A percentile compares a stretch with the other conserved stretches of the same genome.
These are phyloP conservation scores for Leptinotarsa defecta DNA, from an alignment of 1,140 invertebrate genomes.

Conservation along the genomic window DNA sequence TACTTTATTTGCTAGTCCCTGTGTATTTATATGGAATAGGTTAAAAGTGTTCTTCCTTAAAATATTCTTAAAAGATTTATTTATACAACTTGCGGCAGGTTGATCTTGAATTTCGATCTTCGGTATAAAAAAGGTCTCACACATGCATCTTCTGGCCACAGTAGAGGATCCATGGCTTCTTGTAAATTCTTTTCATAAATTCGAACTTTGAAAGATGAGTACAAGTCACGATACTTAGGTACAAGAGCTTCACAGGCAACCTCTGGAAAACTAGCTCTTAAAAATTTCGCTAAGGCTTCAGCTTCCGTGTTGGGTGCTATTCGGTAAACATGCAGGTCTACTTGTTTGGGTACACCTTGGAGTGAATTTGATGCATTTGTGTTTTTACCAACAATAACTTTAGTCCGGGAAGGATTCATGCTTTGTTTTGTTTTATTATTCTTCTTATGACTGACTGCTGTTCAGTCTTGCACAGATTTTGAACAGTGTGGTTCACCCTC, in stretches of 20 bases:
- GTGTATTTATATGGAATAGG: slow-evolving; percentile 20
- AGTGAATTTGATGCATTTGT: slow-evolving; percentile 9
- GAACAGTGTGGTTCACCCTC: slow-evolving; percentile 14
- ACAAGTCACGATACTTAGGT: background rate
- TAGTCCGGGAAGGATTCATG: background rate
- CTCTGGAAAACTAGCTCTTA: background rate
- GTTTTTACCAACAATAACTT: slow-evolving; percentile 1
- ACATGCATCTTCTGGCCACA: slow-evolving; percentile 11
- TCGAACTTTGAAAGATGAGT: background rate
- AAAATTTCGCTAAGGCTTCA: background rate
- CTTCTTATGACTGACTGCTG: background rate
- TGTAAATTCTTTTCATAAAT: background rate
- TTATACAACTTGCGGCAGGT: background rate
- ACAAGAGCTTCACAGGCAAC: background rate
- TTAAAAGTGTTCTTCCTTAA: slow-evolving; percentile 13
- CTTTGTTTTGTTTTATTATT: slow-evolving; percentile 12
- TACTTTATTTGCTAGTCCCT: slow-evolving; percentile 12
- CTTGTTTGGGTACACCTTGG: slow-evolving; percentile 10
- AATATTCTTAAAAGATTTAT: slow-evolving; percentile 8
- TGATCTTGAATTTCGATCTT: slow-evolving; percentile 10
- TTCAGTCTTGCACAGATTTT: slow-evolving; percentile 5
- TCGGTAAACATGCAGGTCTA: slow-evolving; percentile 14
- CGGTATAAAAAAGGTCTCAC: slow-evolving; percentile 20
- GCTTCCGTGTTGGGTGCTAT: slow-evolving; percentile 11
- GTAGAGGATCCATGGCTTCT: background rate